These are phyloP conservation scores for Psylliodes chrysocephalus DNA, from an alignment of 2,888 invertebrate species.

Conservation along the genomic window DNA sequence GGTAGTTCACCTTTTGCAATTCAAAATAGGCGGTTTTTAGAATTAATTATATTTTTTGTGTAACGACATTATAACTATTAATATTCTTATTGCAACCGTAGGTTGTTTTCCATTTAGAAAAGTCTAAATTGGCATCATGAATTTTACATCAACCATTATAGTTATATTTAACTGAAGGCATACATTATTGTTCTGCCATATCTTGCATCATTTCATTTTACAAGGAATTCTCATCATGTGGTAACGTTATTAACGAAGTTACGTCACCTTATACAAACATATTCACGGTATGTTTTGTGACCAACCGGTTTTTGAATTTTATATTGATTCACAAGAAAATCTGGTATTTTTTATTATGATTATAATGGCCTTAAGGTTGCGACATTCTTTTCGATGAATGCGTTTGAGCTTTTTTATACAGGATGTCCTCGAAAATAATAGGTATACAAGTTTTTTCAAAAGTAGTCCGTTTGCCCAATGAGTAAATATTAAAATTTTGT, in stretches of 20 bases:
- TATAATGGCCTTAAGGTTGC: no score
- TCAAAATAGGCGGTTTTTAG: not conserved
- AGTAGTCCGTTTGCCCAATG: no score
- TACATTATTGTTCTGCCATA: not conserved
- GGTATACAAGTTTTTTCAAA: no score
- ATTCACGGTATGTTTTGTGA: constrained; percentile 1
- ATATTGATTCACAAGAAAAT: not conserved
- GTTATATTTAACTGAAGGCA: not conserved
- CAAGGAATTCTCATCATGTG: constrained; percentile 15
- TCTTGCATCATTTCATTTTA: constrained; percentile 14
- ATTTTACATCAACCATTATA: not conserved
- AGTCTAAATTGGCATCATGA: not conserved
- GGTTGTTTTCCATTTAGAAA: not conserved
- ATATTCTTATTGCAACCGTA: not conserved
- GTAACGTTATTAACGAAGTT: constrained; percentile 15
- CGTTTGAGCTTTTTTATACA: no score
- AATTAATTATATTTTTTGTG: not conserved
- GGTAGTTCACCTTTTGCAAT: not conserved
- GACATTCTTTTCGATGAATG: no score
- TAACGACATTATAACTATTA: not conserved
- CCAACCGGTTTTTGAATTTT: constrained; percentile 10
- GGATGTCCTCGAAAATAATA: no score
- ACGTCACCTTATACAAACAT: constrained; percentile 12
- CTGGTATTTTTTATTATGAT: no score
- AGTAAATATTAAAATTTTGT: no score